A percentile compares a stretch with the other conserved stretches of the same genome.
Evolutionary conservation across 53 echinoderm and acorn worm genomes (phyloP).

Genomic region (Echinometra lucunter): DNA sequence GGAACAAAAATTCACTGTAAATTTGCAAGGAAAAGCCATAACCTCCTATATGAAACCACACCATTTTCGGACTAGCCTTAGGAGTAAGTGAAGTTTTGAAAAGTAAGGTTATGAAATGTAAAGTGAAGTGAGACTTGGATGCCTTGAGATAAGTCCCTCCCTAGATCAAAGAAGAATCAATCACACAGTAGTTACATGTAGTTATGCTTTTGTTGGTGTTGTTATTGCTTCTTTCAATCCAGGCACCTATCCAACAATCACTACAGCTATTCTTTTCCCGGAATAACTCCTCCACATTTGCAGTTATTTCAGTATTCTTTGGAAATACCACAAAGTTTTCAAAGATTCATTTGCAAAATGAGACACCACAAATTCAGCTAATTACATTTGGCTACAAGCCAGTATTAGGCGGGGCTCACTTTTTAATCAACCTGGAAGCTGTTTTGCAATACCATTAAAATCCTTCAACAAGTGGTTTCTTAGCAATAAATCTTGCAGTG

Average conservation of each 20-base stretch:
- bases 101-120: no score
- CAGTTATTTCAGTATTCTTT: not conserved
- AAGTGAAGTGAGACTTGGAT: not conserved
- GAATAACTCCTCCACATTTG: not conserved
- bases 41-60: no score
- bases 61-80: no score
- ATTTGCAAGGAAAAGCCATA: no score
- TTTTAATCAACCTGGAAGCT: not conserved
- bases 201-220: no score
- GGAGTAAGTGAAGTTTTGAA: no score
- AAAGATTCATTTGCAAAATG: not conserved
- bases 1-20: no score
- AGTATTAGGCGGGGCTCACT: not conserved
- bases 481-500: constrained; percentile 19
- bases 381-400: constrained; percentile 4
- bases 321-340: not conserved
- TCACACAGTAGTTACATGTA: no score
- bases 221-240: not conserved
- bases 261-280: not conserved
- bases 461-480: not conserved
- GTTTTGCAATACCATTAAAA: constrained; percentile 8
- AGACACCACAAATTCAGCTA: constrained; percentile 10
- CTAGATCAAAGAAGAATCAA: not conserved
- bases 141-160: not conserved
- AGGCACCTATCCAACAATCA: not conserved